A percentile compares a stretch with the other conserved stretches of the same genome.
These are phyloP conservation scores for Halcyon senegalensis DNA, from an alignment of 2,113 vertebrate genomes.

Conservation along the genomic window DNA sequence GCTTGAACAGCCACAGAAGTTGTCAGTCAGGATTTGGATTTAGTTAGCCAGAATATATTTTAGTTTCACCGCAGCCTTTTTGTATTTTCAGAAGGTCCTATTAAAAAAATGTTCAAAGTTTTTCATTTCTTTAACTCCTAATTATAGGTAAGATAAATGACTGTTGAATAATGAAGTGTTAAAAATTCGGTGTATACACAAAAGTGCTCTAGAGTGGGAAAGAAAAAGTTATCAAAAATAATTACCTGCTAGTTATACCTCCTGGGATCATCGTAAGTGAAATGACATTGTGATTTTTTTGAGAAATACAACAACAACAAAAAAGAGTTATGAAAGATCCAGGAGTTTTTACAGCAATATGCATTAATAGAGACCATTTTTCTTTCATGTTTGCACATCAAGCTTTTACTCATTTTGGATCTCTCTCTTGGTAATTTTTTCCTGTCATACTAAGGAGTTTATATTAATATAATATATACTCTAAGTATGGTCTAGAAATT, in stretches of 20 bases:
- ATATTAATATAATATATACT: neutral
- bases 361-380: neutral
- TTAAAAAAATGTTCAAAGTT: neutral
- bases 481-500: neutral
- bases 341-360: neutral
- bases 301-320: neutral
- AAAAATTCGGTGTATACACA: neutral
- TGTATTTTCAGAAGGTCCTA: neutral
- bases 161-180: neutral
- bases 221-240: constrained; percentile 28
- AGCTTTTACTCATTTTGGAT: neutral
- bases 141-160: neutral
- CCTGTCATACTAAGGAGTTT: neutral
- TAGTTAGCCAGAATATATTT: neutral
- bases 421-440: neutral
- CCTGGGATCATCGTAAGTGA: neutral
- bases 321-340: neutral
- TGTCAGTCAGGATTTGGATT: neutral
- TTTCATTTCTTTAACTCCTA: neutral
- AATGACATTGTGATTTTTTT: neutral
- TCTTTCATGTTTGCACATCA: neutral
- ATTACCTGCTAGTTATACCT: neutral
- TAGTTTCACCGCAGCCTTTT: neutral
- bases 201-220: neutral
- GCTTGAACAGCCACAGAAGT: neutral